Conservation (phyloP, 2,113 vertebrate species). For the Turnix velox region DNA sequence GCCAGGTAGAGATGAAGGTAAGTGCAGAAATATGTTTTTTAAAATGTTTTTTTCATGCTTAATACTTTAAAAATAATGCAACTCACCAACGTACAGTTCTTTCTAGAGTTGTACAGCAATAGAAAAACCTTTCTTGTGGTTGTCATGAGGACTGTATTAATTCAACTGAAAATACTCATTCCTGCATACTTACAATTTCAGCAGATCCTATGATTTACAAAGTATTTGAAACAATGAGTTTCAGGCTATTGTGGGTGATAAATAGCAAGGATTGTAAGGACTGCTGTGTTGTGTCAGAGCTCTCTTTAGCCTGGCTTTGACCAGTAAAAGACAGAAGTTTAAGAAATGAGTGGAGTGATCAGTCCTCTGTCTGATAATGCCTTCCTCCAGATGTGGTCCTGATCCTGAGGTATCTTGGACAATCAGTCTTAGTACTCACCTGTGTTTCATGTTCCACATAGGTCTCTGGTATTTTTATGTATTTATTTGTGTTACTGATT, state of each 20-base stretch:
- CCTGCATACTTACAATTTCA: neutral
- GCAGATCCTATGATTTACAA: neutral
- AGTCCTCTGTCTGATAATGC: neutral
- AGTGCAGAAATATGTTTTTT: neutral
- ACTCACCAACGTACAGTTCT: neutral
- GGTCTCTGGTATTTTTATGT: neutral
- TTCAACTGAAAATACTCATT: neutral
- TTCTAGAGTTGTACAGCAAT: neutral
- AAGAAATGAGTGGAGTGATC: neutral
- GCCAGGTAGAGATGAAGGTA: conserved; percentile 82
- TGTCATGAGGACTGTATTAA: neutral
- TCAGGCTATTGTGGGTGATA: neutral
- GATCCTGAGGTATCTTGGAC: neutral
- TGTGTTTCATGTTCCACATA: neutral
- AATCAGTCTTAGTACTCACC: neutral
- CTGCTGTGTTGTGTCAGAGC: neutral
- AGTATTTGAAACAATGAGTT: neutral
- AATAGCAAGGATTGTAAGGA: neutral
- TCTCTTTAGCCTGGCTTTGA: neutral
- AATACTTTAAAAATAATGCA: neutral
- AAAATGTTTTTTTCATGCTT: neutral
- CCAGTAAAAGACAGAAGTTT: neutral
- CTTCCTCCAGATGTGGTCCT: neutral
- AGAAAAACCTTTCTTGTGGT: neutral
- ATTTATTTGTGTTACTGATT: neutral